Percentiles rank a stretch among this genome's conserved stretches.
Conservation (phyloP, 2,888 invertebrate genomes). For the Scotopteryx bipunctaria region DNA sequence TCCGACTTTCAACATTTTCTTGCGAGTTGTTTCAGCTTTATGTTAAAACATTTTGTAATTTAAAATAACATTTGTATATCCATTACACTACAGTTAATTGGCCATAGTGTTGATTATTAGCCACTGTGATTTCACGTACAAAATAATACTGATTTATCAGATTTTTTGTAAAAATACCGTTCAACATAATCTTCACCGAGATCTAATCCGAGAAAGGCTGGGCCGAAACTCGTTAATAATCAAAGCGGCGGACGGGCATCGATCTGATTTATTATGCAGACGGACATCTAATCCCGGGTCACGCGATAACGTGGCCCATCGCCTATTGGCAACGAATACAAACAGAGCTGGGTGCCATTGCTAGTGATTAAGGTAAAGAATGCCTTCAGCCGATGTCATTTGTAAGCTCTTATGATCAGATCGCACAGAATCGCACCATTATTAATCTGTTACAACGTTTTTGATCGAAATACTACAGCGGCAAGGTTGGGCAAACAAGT, state of each 20-base stretch:
- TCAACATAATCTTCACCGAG: slow-evolving; percentile 48
- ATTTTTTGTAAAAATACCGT: slow-evolving; percentile 60
- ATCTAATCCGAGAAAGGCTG: slow-evolving; percentile 18
- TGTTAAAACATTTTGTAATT: too few species aligned
- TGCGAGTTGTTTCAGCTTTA: slow-evolving; percentile 46
- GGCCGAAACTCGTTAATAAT: slow-evolving; percentile 42
- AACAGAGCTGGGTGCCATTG: slow-evolving; percentile 44
- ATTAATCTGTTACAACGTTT: too few species aligned
- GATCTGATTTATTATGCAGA: slow-evolving; percentile 63
- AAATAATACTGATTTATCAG: too few species aligned
- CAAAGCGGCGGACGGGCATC: slow-evolving; percentile 47
- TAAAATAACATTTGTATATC: too few species aligned
- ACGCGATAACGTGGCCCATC: slow-evolving; percentile 47
- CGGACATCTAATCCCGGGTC: slow-evolving; percentile 54
- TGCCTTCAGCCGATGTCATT: neutral
- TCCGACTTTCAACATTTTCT: slow-evolving; percentile 62
- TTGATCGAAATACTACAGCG: too few species aligned
- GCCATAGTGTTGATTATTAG: too few species aligned
- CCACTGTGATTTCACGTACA: too few species aligned
- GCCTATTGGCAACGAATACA: slow-evolving; percentile 52
- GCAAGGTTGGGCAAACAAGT: too few species aligned
- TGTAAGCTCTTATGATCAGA: too few species aligned
- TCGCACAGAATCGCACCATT: too few species aligned
- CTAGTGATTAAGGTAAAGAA: slow-evolving; percentile 40
- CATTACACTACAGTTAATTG: too few species aligned